Base-by-base conservation (phyloP, 2,888 invertebrate genomes). In the Thecocarcelia acutangulata region DNA sequence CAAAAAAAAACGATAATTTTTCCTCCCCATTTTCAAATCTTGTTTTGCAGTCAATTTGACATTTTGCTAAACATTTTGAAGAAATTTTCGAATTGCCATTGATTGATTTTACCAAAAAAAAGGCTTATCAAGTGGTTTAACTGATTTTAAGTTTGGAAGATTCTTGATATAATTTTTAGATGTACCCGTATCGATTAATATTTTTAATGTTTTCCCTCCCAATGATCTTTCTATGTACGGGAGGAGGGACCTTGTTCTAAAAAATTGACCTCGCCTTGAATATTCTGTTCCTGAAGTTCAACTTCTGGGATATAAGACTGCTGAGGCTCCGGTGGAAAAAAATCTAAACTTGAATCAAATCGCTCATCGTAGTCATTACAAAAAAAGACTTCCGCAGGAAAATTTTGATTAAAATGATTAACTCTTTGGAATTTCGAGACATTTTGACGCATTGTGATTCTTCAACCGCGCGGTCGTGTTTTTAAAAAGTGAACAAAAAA, bases 91-190 rank as follows among this genome's bases (percentile, higher is more conserved):
- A 73, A 56, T 68, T 66, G 0, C 76, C 76, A 50, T 81, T 64
- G 33, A 81, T 56, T 15, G 72, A 76, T 56, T 76, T 81, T 42
- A 76, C 19, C 28, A 63, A 56, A 74, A 78, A 82, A 1, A 64
- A 42, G 8, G 56, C 64, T 2, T n/a, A n/a, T 58, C 28, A 56
- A 74, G 40, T 21, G 48, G 33, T 54, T 73, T 63, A 11, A 73
- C 21, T 54, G 46, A 63, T 56, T 73, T 73, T 12, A 63, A 63
- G 21, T 8, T n/a, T 2, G n/a, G 3, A 33, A 63, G 17, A 46
- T 73, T 73, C 33, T 63, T 73, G 54, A 73, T 73, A n/a, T 63
- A 63, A 63, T 73, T 73, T 46, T 73, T 73, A 11, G 54, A 73
- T 44, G 63, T 63, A 2, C 52, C 59, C 6, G 58, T 58, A 17